phyloP scores from a whole-genome alignment of 2,888 invertebrate genomes.

The Phania funesta region DNA sequence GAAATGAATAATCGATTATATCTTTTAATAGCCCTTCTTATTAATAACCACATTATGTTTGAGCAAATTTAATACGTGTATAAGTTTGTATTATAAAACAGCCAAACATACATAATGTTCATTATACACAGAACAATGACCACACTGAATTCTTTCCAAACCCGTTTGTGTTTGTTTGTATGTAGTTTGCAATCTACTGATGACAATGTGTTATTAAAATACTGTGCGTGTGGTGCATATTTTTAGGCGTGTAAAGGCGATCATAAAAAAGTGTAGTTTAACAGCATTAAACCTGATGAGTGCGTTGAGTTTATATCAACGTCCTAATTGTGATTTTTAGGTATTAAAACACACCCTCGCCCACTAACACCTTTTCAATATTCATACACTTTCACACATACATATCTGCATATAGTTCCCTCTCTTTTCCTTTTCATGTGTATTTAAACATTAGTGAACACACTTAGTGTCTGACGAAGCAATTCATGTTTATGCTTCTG shows the following conservation, averaged over 20 bases:
- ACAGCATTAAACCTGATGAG: conserved; percentile 27
- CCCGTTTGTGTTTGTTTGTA: not conserved
- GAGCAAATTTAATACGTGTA: not conserved
- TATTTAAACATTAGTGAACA: conserved; percentile 53
- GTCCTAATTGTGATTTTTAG: not conserved
- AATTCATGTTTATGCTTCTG: conserved; percentile 57
- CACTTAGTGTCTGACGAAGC: conserved; percentile 50
- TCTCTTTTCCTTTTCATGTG: not conserved
- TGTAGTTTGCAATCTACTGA: conserved; percentile 20
- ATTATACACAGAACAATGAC: conserved; percentile 11
- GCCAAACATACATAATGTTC: not conserved
- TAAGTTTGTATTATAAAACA: not conserved
- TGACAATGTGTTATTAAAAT: conserved; percentile 63
- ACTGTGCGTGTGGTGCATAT: conserved; percentile 57
- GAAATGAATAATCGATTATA: too few relatives aligned
- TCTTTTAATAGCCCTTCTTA: not conserved
- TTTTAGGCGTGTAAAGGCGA: conserved; percentile 61
- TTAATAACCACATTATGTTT: not conserved
- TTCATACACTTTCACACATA: not conserved
- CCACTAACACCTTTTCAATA: not conserved
- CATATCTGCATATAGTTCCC: not conserved
- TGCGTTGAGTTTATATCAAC: conserved; percentile 23
- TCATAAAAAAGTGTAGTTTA: conserved; percentile 59
- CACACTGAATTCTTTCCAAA: not conserved
- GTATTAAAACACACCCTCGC: not conserved